Evolutionary conservation across 2,797 vertebrate species (phyloP), one percentile per base, ranked within the genome.

Genomic region (Chanos chanos): DNA sequence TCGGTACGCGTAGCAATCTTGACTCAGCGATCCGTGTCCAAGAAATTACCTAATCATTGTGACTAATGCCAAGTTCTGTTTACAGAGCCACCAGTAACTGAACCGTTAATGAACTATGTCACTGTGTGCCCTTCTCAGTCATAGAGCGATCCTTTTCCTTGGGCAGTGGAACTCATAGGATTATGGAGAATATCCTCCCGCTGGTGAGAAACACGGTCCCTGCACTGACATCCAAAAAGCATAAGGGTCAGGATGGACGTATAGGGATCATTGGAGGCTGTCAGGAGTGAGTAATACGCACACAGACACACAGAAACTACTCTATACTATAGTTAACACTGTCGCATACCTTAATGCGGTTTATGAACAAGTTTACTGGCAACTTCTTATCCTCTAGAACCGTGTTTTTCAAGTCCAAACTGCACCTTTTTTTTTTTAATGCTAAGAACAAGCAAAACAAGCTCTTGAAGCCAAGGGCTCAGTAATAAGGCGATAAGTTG

Each of bases 221-320:
- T 19, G 87, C 93, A 1, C 83, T 97, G 49, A 89, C 86, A 0
- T 81, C 88, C 48, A 91, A 90, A 77, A 98, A 94, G 70, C 94
- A 98, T 89, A 99, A 99, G 78, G 97, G 97, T 53, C 95, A 98
- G 75, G 94, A 94, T 21, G 97, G 97, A 50, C 90, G 94, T 16
- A 90, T 99, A 54, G 97, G 96, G 54, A 84, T 99, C 45, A 81
- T 99, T 30, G 97, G 97, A 67, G 97, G 97, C 82, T 97, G 94
- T 77, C 91, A 90, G 81, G 97, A 99, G 97, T 99, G 89, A 82
- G 95, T 92, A 49, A n/a, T n/a, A n/a, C n/a, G n/a, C n/a, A n/a
- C n/a, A n/a, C n/a, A n/a, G 15, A 62, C 7, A 7, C 4, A 64
- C 31, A 51, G 4, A 25, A 47, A 31, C 33, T 54, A 30, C 18